Evolutionary conservation across 2,797 vertebrate species (phyloP).

Genomic region (Sebastolobus alascanus): DNA sequence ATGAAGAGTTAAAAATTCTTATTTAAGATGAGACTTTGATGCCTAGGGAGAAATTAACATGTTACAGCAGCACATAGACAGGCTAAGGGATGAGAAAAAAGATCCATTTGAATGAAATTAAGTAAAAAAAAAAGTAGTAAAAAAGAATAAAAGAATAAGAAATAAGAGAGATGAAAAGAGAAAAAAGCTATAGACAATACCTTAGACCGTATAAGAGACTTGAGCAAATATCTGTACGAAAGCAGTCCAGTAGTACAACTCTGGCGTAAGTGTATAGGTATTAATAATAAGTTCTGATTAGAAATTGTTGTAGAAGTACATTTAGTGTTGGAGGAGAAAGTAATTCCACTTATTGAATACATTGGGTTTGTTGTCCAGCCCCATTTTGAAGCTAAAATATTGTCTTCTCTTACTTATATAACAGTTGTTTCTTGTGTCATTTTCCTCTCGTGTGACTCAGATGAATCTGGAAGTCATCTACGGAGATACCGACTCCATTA

Average conservation of each 20-base stretch:
- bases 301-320: neutral
- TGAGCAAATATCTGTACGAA: neutral
- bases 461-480: slow-evolving; percentile 99
- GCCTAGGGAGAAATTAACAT: neutral
- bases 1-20: neutral
- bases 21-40: neutral
- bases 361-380: neutral
- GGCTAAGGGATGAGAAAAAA: neutral
- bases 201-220: neutral
- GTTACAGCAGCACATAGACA: neutral
- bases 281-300: neutral
- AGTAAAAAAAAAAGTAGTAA: neutral
- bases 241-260: no score
- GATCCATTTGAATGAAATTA: neutral
- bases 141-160: neutral
- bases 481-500: slow-evolving; percentile 99
- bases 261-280: no score
- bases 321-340: neutral
- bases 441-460: slow-evolving; percentile 74
- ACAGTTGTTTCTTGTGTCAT: neutral
- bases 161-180: neutral
- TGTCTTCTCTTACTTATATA: neutral
- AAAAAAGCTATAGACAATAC: neutral
- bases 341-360: neutral
- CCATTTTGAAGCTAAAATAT: neutral